Conservation (phyloP, 1,140 invertebrate species). For the Lepidostoma basale region DNA sequence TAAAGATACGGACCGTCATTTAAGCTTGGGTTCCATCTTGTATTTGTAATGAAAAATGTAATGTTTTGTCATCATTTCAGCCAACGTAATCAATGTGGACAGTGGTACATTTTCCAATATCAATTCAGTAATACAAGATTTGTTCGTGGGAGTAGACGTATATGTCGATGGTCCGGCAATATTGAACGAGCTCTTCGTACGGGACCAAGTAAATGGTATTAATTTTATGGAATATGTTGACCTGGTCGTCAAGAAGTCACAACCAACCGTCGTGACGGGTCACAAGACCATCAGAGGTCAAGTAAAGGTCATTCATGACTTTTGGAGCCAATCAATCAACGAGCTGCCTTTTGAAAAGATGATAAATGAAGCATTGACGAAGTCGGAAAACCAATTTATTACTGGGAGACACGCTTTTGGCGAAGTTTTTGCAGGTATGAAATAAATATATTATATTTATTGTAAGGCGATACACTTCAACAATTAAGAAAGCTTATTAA, state of each 20-base stretch:
- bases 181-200: background rate
- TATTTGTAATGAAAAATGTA: background rate
- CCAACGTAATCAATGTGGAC: background rate
- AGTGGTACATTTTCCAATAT: background rate
- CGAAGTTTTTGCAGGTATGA: slow-evolving; percentile 24
- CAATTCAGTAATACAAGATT: background rate
- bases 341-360: slow-evolving; percentile 38
- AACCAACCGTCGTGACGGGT: slow-evolving; percentile 2
- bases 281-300: slow-evolving; percentile 39
- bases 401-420: slow-evolving; percentile 30
- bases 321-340: slow-evolving; percentile 8
- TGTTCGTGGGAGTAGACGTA: background rate
- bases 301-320: slow-evolving; percentile 24
- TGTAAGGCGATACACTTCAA: too few species aligned
- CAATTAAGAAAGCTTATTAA: too few species aligned
- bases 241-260: background rate
- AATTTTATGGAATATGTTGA: background rate
- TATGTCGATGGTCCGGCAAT: background rate
- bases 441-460: too few species aligned
- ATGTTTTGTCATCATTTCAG: background rate
- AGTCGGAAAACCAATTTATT: slow-evolving; percentile 45
- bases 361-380: slow-evolving; percentile 47
- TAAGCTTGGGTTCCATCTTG: too few species aligned
- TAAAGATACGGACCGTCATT: too few species aligned
- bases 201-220: background rate